Conservation (phyloP, 2,113 vertebrate genomes). For the Ceratotherium simum region DNA sequence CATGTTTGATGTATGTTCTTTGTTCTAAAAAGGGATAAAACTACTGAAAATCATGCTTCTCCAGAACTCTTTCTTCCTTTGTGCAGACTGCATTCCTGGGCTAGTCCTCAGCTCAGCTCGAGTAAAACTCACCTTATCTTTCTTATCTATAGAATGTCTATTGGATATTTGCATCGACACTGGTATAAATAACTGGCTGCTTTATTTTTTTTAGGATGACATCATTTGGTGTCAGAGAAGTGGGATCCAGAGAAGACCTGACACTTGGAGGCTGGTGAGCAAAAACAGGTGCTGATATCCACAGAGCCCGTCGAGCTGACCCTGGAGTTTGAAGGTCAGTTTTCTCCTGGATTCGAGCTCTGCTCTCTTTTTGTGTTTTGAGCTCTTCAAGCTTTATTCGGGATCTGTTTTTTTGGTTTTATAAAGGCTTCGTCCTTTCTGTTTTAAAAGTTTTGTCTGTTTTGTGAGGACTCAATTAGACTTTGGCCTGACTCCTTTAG, state of each 20-base stretch:
- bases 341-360: not conserved
- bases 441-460: not conserved
- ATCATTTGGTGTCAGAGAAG: not conserved
- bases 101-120: too few species aligned
- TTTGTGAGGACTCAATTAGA: too few species aligned
- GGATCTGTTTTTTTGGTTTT: not conserved
- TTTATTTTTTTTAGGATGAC: too few species aligned
- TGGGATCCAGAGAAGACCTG: not conserved
- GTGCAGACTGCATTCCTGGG: too few species aligned
- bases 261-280: not conserved
- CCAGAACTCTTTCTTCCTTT: too few species aligned
- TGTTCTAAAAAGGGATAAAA: too few species aligned
- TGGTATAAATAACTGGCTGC: too few species aligned
- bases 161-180: too few species aligned
- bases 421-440: not conserved
- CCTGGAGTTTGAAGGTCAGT: not conserved
- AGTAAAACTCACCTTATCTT: too few species aligned
- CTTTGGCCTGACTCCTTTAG: not conserved
- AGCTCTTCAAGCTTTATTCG: not conserved
- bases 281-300: not conserved
- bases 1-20: too few species aligned
- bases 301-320: not conserved
- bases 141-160: too few species aligned
- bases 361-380: not conserved
- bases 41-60: too few species aligned